Conservation (phyloP, 2,113 vertebrate species). For the Podiceps cristatus region DNA sequence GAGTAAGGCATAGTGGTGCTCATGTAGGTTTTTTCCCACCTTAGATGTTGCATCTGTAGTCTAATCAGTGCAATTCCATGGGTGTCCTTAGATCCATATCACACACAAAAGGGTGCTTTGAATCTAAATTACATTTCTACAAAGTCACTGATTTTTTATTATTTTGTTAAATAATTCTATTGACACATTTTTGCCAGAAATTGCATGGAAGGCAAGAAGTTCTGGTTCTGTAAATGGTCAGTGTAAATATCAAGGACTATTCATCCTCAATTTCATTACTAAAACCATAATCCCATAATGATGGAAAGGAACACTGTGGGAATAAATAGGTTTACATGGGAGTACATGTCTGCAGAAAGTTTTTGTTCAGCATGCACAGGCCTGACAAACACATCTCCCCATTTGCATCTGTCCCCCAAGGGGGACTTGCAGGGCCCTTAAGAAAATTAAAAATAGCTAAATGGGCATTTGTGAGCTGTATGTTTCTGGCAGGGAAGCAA, state of each 20-base stretch:
- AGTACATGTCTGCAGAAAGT: background rate
- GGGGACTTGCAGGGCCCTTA: background rate
- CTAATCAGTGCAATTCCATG: background rate
- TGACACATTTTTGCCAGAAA: background rate
- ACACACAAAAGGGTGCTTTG: background rate
- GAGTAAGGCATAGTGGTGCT: background rate
- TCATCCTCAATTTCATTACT: background rate
- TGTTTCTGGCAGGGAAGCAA: background rate
- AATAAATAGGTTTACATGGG: background rate
- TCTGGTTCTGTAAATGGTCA: background rate
- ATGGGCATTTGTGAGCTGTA: background rate
- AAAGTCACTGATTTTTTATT: background rate
- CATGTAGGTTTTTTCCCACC: background rate
- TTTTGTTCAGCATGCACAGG: background rate
- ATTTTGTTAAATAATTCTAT: background rate
- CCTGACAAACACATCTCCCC: background rate
- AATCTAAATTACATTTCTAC: background rate
- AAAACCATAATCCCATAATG: background rate
- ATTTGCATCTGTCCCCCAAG: background rate
- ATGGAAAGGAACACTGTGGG: background rate
- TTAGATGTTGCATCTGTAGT: background rate
- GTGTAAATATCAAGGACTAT: background rate
- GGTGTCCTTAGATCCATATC: background rate
- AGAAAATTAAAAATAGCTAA: conserved; percentile 9
- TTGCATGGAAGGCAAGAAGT: background rate